These are phyloP conservation scores for Microvelia longipes DNA, from an alignment of 1,140 invertebrate genomes.

Conservation along the genomic window DNA sequence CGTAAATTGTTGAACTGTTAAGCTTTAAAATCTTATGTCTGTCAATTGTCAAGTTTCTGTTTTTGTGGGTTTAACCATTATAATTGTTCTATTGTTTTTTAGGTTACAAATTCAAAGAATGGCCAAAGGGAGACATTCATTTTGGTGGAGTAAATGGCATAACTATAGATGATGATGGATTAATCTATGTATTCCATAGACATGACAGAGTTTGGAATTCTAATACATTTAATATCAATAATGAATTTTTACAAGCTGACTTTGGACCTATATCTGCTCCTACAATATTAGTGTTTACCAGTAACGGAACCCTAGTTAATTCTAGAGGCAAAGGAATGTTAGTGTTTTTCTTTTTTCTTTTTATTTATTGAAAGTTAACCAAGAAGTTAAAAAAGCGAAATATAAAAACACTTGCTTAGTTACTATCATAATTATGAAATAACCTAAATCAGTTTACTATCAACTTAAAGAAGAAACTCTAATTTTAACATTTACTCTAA, in stretches of 20 bases:
- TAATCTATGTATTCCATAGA: constrained; percentile 72
- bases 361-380: no score
- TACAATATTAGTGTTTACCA: constrained; percentile 58
- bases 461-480: no score
- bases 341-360: constrained; percentile 26
- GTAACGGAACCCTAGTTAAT: constrained; percentile 50
- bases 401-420: no score
- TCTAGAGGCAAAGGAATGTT: constrained; percentile 67
- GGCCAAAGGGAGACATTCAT: constrained; percentile 36
- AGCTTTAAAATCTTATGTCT: no score
- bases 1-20: no score
- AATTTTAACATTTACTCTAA: no score
- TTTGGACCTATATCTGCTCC: constrained; percentile 52
- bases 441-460: no score
- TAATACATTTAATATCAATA: constrained; percentile 43
- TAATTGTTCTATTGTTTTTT: no score
- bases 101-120: constrained; percentile 22
- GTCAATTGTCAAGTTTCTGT: no score
- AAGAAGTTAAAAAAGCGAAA: no score
- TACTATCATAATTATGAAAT: no score
- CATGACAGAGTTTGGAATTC: constrained; percentile 53
- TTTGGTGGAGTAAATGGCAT: constrained; percentile 69
- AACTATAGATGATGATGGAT: constrained; percentile 51
- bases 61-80: no score
- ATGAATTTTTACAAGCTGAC: constrained; percentile 37